phyloP scores from a whole-genome alignment of 2,888 invertebrate genomes.

The Norana najaformis region DNA sequence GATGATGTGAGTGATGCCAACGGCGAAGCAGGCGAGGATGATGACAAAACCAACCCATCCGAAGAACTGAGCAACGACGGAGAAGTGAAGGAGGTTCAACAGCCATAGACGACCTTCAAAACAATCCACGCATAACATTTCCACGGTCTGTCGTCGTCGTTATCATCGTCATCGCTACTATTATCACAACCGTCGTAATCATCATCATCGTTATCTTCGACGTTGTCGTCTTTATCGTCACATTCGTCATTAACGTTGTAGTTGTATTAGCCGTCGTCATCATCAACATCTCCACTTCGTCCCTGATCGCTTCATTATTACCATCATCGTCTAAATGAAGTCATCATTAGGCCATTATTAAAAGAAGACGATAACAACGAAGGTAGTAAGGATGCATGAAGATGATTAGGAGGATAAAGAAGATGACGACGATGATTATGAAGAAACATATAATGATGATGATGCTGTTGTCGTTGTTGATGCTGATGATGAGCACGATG shows the following conservation, averaged over 20 bases:
- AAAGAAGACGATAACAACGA: too few relatives aligned
- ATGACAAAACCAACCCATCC: conserved; percentile 92
- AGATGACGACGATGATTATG: background rate
- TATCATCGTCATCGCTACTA: background rate
- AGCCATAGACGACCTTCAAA: conserved; percentile 18
- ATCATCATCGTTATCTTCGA: too few relatives aligned
- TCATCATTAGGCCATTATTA: too few relatives aligned
- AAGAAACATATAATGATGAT: background rate
- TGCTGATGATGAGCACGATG: background rate
- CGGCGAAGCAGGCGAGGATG: conserved; percentile 88
- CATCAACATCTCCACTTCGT: background rate
- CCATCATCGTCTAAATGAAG: too few relatives aligned
- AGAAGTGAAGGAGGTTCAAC: conserved; percentile 15
- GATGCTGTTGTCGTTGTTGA: background rate
- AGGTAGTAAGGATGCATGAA: background rate
- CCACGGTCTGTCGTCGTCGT: background rate
- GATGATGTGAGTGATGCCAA: conserved; percentile 92
- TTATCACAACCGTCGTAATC: too few relatives aligned
- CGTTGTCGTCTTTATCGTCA: too few relatives aligned
- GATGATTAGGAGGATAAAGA: background rate
- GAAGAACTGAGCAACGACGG: conserved; percentile 75
- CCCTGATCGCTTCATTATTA: too few relatives aligned
- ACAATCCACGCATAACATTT: background rate
- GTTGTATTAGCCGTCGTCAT: background rate
- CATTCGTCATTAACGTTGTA: too few relatives aligned